Evolutionary conservation across 1,140 invertebrate species (phyloP), one percentile per base, ranked within the genome.

Genomic region (Lucilia cuprina): DNA sequence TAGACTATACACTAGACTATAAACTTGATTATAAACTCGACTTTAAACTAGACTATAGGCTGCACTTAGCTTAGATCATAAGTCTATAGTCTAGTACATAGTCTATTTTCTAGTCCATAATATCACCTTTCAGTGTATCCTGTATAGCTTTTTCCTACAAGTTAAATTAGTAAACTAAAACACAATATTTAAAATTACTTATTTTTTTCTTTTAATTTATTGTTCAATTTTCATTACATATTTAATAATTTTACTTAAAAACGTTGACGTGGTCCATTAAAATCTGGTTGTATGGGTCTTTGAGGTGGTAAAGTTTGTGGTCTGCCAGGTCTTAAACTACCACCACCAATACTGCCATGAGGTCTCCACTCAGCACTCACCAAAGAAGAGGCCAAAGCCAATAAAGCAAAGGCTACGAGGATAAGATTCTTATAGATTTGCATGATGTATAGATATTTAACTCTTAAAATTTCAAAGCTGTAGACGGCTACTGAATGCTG

Each of bases 271-370:
- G 35, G 35, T 50, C 25, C 25, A 50, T 80, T 80, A 14, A 80
- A 80, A 80, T 80, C 19, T 50, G 77, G 77, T 25, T 13, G 77
- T 14, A 50, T 30, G 14, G 35, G 35, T 49, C 47, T 19, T 13
- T 50, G 41, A 10, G 77, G 77, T 49, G 77, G 77, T 25, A 80
- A n/a, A 14, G 41, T 78, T 7, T 78, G 75, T 41, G 75, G 75
- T 47, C 75, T 78, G 7, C 34, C 7, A n/a, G 34, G 34, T n/a
- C 35, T n/a, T 3, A 41, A 78, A 41, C 34, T n/a, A 41, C 41
- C 5, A 10, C 41, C 41, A 5, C 41, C 41, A n/a, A 8, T 41
- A 10, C 75, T 17, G 41, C 14, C 55, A 17, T n/a, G n/a, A 7
- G 14, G 55, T 17, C 14, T 60, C 7, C 5, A 21, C 21, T 70